These are phyloP conservation scores for Drepana falcataria DNA, from an alignment of 2,888 invertebrate species.

Conservation along the genomic window DNA sequence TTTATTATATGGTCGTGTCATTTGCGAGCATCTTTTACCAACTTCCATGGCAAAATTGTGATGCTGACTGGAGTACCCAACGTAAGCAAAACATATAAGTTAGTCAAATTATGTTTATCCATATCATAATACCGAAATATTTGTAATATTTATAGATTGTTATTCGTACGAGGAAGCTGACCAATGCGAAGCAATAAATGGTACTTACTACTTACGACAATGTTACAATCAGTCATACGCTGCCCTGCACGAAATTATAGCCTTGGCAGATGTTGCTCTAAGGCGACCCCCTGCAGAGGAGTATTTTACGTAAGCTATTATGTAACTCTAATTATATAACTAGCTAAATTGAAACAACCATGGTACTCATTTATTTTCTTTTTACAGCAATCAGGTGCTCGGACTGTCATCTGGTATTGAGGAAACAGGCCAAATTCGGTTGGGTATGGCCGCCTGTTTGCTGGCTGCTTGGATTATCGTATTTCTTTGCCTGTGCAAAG, in stretches of 20 bases:
- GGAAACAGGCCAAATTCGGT: slow-evolving; percentile 82
- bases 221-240: slow-evolving; percentile 81
- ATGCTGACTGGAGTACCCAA: slow-evolving; percentile 83
- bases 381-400: slow-evolving; percentile 79
- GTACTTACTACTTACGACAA: slow-evolving; percentile 81
- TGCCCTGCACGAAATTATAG: slow-evolving; percentile 72
- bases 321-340: too few relatives aligned
- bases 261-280: slow-evolving; percentile 75
- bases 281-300: slow-evolving; percentile 85
- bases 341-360: too few relatives aligned
- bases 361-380: too few relatives aligned
- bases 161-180: slow-evolving; percentile 83
- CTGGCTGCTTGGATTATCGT: slow-evolving; percentile 88
- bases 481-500: slow-evolving; percentile 87
- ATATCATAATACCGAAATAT: too few relatives aligned
- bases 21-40: slow-evolving; percentile 81
- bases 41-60: slow-evolving; percentile 86
- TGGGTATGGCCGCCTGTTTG: slow-evolving; percentile 85
- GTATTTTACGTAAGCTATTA: slow-evolving; percentile 81
- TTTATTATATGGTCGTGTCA: slow-evolving; percentile 82
- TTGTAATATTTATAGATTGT: slow-evolving; percentile 65
- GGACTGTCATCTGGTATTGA: slow-evolving; percentile 86
- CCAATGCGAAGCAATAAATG: slow-evolving; percentile 77
- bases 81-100: slow-evolving; percentile 55
- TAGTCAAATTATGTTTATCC: too few relatives aligned